Evolutionary conservation across 2,888 invertebrate species (phyloP).

Genomic region (Prosapia bicincta): DNA sequence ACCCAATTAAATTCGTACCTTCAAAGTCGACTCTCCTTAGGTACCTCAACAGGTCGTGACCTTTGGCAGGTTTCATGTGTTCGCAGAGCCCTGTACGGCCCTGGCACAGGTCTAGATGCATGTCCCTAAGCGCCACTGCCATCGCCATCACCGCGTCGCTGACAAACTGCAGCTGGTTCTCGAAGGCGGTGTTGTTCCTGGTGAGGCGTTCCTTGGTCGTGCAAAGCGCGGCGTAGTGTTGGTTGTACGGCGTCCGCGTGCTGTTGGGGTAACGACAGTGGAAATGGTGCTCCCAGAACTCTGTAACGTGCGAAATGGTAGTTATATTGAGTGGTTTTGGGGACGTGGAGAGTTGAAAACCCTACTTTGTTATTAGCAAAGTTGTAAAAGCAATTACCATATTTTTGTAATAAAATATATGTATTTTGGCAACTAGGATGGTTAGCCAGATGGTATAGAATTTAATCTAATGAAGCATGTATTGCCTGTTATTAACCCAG

Average conservation of each 20-base stretch:
- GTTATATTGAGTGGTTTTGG: no score
- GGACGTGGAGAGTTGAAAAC: no score
- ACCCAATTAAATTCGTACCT: constrained; percentile 60
- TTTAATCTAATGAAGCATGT: no score
- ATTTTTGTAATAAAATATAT: no score
- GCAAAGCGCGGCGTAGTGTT: constrained; percentile 64
- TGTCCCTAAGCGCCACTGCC: constrained; percentile 73
- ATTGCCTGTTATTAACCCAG: no score
- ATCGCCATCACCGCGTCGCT: constrained; percentile 95
- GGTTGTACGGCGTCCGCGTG: constrained; percentile 77
- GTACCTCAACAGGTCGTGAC: constrained; percentile 77
- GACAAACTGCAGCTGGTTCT: constrained; percentile 93
- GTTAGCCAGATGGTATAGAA: no score
- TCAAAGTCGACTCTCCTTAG: constrained; percentile 81
- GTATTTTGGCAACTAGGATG: no score
- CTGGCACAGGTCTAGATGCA: constrained; percentile 79
- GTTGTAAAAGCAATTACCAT: no score
- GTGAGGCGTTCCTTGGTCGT: constrained; percentile 74
- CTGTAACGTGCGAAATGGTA: no score
- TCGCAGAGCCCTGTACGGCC: constrained; percentile 75
- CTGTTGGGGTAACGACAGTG: constrained; percentile 82
- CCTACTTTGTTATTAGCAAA: no score
- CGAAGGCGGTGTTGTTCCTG: constrained; percentile 76
- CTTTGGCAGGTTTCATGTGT: constrained; percentile 89
- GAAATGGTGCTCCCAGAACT: constrained; percentile 95